Evolutionary conservation across 2,888 invertebrate species (phyloP), one percentile per base, ranked within the genome.

Genomic region (Lycocerus yunnanus): DNA sequence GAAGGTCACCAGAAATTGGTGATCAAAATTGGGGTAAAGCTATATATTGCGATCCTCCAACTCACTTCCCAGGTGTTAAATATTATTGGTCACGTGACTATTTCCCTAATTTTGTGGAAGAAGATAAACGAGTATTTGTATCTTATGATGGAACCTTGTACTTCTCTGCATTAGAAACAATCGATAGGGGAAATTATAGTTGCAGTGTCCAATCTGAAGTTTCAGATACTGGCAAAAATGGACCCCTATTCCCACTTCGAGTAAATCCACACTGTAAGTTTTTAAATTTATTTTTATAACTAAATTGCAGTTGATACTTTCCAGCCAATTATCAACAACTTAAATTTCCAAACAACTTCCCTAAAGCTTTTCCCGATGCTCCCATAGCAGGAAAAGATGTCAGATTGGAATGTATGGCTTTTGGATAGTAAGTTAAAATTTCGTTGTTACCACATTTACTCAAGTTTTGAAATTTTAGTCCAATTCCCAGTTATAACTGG

Each of bases 11-110:
- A 61, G 97, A 97, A 87, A 90, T 90, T 77, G 97, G 96, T 8
- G 94, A 95, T 81, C 94, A 96, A 86, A 96, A 97, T 87, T 97
- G 97, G 97, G 97, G 97, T 43, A 97, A 97, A 89, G 93, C 95
- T 0, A 92, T 97, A 79, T 94, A 93, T 80, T 97, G 97, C 88
- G 97, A 97, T 88, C 95, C 97, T 13, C 98, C 98, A 0, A 95
- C 95, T 79, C 95, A 95, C 88, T 97, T 94, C 86, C 97, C 97
- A 8, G 90, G 92, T 71, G 95, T 97, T 0, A 94, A 93, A 79
- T 97, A 95, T 86, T 93, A 96, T 80, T 98, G 98, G 98, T 94
- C 95, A 10, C 92, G 97, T 77, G 94, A 95, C 83, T 93, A 91
- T 83, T 96, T 97, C 81, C 95, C 95, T 0, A 97, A 97, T 86